Conservation (phyloP, 2,797 vertebrate species). For the Nyctibius grandis region DNA sequence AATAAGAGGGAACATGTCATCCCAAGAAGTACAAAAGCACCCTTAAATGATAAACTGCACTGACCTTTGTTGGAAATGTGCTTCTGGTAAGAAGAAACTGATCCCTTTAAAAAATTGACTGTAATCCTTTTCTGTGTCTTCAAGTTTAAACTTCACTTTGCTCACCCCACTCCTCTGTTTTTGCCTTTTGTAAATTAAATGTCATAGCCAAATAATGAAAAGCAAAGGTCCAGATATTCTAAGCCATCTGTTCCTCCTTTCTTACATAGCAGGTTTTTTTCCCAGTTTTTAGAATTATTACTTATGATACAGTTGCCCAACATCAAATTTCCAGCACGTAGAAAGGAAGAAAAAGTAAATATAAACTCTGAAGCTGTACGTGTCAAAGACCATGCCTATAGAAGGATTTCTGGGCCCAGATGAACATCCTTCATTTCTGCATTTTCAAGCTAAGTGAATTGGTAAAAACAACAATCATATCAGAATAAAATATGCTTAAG, state of each 20-base stretch:
- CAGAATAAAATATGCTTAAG: background rate
- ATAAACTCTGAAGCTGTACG: background rate
- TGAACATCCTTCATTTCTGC: background rate
- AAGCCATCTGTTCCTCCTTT: background rate
- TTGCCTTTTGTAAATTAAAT: background rate
- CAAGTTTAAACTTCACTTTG: background rate
- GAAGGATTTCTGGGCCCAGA: background rate
- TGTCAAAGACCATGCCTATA: background rate
- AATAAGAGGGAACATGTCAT: background rate
- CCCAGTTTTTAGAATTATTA: background rate
- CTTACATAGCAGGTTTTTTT: background rate
- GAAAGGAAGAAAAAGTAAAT: background rate
- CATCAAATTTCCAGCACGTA: background rate
- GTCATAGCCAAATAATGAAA: background rate
- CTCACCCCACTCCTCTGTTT: background rate
- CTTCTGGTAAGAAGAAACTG: background rate
- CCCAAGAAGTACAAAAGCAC: background rate
- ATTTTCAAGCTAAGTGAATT: background rate
- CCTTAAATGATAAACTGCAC: background rate
- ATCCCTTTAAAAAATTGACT: background rate
- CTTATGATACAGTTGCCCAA: background rate
- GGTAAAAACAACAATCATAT: background rate
- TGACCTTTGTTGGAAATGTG: background rate
- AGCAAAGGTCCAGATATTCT: background rate
- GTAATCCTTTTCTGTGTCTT: background rate